Evolutionary conservation across 2,888 invertebrate species (phyloP).

Genomic region (Melanotus villosus): DNA sequence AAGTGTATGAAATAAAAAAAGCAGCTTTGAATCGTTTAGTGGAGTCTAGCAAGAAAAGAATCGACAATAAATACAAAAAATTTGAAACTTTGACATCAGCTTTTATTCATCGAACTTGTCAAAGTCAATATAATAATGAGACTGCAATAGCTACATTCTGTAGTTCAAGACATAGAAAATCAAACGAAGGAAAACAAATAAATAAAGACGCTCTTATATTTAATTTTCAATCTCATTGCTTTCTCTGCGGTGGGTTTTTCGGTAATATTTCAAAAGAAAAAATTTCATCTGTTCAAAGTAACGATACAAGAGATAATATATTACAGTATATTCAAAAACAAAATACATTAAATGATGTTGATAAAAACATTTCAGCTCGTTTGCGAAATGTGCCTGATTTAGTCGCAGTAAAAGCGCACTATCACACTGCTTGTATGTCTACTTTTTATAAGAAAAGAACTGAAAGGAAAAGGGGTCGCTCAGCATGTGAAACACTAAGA

Average conservation of each 20-base stretch:
- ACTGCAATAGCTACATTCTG: slow-evolving; percentile 47
- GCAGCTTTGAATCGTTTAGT: slow-evolving; percentile 40
- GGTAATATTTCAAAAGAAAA: no score
- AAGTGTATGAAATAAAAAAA: slow-evolving; percentile 41
- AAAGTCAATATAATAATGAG: slow-evolving; percentile 47
- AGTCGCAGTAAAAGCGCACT: slow-evolving; percentile 52
- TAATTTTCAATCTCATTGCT: slow-evolving; percentile 51
- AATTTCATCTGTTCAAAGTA: slow-evolving; percentile 49
- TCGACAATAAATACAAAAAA: slow-evolving; percentile 51
- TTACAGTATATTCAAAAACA: slow-evolving; percentile 52
- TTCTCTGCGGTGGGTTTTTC: slow-evolving; percentile 49
- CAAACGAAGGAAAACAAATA: slow-evolving; percentile 38
- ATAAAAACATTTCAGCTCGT: slow-evolving; percentile 51
- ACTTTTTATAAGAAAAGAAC: slow-evolving; percentile 52
- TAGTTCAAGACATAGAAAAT: slow-evolving; percentile 46
- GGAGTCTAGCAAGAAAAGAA: slow-evolving; percentile 45
- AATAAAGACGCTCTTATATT: slow-evolving; percentile 50
- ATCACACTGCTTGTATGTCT: slow-evolving; percentile 54
- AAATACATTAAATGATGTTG: slow-evolving; percentile 51
- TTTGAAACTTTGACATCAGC: slow-evolving; percentile 49
- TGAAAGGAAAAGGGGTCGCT: slow-evolving; percentile 52
- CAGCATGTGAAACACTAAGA: slow-evolving; percentile 51
- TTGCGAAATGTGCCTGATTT: slow-evolving; percentile 52
- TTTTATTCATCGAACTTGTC: slow-evolving; percentile 50
- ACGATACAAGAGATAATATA: slow-evolving; percentile 52